These are phyloP conservation scores for Thaumatotibia leucotreta DNA, from an alignment of 1,140 invertebrate genomes.

Conservation along the genomic window DNA sequence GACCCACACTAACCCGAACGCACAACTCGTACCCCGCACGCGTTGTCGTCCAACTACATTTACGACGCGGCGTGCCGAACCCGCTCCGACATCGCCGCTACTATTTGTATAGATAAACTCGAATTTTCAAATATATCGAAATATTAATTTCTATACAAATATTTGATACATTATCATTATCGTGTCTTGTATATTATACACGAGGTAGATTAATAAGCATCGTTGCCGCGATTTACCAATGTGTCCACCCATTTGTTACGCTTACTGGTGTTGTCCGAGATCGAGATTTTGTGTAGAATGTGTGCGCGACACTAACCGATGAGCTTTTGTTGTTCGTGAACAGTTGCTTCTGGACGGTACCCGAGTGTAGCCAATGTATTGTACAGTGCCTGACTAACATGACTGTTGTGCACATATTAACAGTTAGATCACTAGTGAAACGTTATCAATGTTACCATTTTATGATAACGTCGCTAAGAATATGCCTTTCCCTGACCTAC, in stretches of 20 bases:
- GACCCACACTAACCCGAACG: background rate
- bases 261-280: conserved; percentile 3
- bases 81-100: background rate
- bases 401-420: conserved; percentile 20
- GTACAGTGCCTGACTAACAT: conserved; percentile 22
- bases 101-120: background rate
- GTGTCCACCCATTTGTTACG: conserved; percentile 10
- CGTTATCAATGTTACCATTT: conserved; percentile 42
- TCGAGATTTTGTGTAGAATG: conserved; percentile 19
- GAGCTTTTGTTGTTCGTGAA: conserved; percentile 1
- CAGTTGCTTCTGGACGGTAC: background rate
- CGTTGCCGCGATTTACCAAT: background rate
- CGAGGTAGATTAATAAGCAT: background rate
- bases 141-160: background rate
- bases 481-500: background rate
- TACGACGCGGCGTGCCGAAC: background rate
- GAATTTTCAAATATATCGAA: background rate
- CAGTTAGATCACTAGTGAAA: conserved; percentile 34
- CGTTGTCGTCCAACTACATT: background rate
- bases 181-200: background rate
- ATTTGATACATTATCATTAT: background rate
- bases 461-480: conserved; percentile 18
- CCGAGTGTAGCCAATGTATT: background rate
- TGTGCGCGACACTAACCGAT: conserved; percentile 14
- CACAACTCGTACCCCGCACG: conserved; percentile 1